phyloP scores from a whole-genome alignment of 2,888 invertebrate species.

The Ophraella communa region DNA sequence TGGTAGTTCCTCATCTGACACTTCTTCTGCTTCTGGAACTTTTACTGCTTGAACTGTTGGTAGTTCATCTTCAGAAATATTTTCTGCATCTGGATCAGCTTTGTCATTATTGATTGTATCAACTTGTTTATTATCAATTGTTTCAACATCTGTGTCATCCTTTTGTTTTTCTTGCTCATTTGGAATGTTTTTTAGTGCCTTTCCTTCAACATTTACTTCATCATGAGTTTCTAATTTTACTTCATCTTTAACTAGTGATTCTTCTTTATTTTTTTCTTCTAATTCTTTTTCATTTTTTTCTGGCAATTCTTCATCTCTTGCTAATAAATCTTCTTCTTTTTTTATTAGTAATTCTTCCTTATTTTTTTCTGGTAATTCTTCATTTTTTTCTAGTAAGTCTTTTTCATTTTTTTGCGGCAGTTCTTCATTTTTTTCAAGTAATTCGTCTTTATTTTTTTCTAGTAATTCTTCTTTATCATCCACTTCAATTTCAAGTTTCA shows the following conservation, averaged over 20 bases:
- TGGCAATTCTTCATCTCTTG: conserved; percentile 24
- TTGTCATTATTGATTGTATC: conserved; percentile 39
- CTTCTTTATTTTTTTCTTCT: conserved; percentile 1
- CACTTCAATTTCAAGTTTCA: conserved; percentile 4
- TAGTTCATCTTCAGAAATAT: conserved; percentile 84
- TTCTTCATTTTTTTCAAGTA: not conserved
- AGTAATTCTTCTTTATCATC: not conserved
- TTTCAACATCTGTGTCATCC: too few species aligned
- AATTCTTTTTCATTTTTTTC: conserved; percentile 5
- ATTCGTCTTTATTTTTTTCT: conserved; percentile 9
- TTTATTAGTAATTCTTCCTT: conserved; percentile 38
- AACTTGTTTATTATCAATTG: conserved; percentile 33
- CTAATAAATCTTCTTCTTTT: conserved; percentile 41
- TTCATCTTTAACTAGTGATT: conserved; percentile 27
- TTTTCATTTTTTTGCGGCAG: not conserved
- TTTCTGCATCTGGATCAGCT: conserved; percentile 81
- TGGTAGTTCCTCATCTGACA: conserved; percentile 78
- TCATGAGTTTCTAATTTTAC: not conserved
- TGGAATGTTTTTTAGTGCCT: too few species aligned
- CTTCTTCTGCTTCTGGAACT: conserved; percentile 84
- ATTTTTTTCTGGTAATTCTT: not conserved
- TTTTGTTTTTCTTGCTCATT: too few species aligned
- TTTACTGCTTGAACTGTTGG: conserved; percentile 76
- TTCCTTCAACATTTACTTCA: too few species aligned
- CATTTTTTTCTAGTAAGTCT: not conserved